These are phyloP conservation scores for Platysteira castanea DNA, from an alignment of 2,113 vertebrate species.

Conservation along the genomic window DNA sequence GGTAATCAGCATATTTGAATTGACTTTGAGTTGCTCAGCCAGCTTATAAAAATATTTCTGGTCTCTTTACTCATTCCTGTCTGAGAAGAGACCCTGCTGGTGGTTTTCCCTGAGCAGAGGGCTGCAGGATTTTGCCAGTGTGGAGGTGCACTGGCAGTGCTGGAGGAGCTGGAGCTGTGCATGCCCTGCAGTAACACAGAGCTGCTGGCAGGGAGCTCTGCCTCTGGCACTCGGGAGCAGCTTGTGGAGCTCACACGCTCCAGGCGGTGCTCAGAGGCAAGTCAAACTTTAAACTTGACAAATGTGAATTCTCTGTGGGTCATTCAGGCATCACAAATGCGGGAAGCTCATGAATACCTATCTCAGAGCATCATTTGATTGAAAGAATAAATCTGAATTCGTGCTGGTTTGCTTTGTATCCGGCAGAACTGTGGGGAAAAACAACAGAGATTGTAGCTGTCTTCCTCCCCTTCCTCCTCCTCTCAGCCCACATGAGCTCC, in stretches of 20 bases:
- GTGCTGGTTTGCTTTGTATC: background rate
- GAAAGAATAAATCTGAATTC: background rate
- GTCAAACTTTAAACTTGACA: background rate
- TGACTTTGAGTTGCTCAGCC: background rate
- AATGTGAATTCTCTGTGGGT: background rate
- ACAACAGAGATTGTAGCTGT: background rate
- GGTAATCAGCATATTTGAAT: background rate
- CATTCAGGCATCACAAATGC: background rate
- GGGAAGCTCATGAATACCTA: background rate
- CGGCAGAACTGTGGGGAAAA: background rate
- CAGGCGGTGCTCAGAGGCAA: background rate
- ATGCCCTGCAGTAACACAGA: background rate
- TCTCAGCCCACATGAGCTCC: background rate
- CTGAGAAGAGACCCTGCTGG: background rate
- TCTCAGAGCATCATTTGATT: background rate
- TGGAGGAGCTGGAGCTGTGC: background rate
- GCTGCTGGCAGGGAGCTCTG: background rate
- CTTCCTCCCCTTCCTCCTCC: background rate
- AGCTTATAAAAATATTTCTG: background rate
- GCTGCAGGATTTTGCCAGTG: background rate
- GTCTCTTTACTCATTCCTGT: background rate
- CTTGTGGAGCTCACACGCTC: background rate
- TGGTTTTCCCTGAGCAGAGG: background rate
- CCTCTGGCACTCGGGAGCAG: background rate
- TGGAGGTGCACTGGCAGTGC: background rate